Evolutionary conservation across 2,888 invertebrate species (phyloP), one percentile per base, ranked within the genome.

Genomic region (Nomada hirtipes): DNA sequence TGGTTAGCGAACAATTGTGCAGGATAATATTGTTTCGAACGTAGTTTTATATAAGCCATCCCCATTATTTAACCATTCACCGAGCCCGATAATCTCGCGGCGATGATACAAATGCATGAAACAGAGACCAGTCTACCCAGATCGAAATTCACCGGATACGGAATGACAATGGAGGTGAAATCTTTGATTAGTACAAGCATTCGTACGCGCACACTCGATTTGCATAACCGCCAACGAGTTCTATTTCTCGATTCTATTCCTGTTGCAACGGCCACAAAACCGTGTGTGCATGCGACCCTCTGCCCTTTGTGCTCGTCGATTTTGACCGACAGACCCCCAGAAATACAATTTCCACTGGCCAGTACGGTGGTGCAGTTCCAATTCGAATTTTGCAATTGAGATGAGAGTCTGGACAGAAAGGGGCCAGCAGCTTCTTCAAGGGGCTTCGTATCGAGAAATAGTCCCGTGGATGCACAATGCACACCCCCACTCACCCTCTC

Each of bases 241-340:
- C 76, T 42, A 36, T 72, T 57, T 57, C 57, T 47, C 44, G 20
- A 15, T 53, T 53, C 65, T 52, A 36, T 10, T 59, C 59, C 50
- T 52, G 52, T 61, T 36, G 53, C 73, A 18, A 20, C 15, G 15
- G 53, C 76, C 73, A 63, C 73, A 72, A 73, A 50, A 55, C 55
- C 26, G 26, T 26, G 26, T 26, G 26, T 26, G 26, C 26, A 26
- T 26, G 26, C 26, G 26, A 26, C 26, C 26, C 26, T 26, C 26
- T 26, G 26, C 26, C 26, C 26, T 26, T 26, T 26, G 26, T 26
- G 26, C 2, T 26, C 26, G 26, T 26, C 26, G 53, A 72, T 61
- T 71, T 55, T 44, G 59, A 61, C 63, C 23, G 42, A 4, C 23
- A 18, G 20, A 47, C 70, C 50, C 11, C 36, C 61, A 13, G 53